phyloP scores from a whole-genome alignment of 1,140 invertebrate species.

The Trichoplusia ni region DNA sequence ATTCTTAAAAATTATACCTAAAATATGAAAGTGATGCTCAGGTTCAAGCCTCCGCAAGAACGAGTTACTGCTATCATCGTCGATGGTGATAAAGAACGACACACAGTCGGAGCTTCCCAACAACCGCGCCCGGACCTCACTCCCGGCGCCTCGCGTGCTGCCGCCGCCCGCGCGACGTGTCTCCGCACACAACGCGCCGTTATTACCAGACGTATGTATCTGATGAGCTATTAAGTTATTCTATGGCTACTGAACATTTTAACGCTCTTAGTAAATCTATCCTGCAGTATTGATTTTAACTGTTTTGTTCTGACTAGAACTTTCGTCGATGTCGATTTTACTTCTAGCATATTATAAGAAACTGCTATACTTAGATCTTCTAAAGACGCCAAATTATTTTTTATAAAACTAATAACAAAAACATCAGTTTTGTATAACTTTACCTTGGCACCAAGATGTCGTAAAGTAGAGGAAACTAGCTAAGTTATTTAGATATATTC shows the following conservation, averaged over 20 bases:
- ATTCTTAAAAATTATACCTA: background rate
- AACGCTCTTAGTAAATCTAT: too few relatives aligned
- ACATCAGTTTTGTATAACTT: too few relatives aligned
- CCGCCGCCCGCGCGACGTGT: constrained; percentile 58
- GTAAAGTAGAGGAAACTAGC: too few relatives aligned
- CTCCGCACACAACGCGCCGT: constrained; percentile 67
- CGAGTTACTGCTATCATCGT: constrained; percentile 81
- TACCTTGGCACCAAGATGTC: too few relatives aligned
- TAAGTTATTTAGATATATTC: background rate
- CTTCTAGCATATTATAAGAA: too few relatives aligned
- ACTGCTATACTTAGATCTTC: too few relatives aligned
- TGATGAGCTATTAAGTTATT: too few relatives aligned
- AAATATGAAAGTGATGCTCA: background rate
- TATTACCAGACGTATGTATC: constrained; percentile 68
- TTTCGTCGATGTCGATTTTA: too few relatives aligned
- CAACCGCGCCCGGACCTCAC: constrained; percentile 59
- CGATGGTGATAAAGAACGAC: constrained; percentile 85
- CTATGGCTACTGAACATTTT: background rate
- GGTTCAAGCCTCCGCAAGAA: constrained; percentile 80
- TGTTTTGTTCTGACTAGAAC: too few relatives aligned
- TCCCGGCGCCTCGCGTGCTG: constrained; percentile 61
- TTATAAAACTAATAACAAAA: too few relatives aligned
- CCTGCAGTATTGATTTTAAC: too few relatives aligned
- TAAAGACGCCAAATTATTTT: too few relatives aligned
- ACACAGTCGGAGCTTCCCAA: constrained; percentile 83